Conservation (phyloP, 2,797 vertebrate genomes). For the Gymnothorax reevesii region DNA sequence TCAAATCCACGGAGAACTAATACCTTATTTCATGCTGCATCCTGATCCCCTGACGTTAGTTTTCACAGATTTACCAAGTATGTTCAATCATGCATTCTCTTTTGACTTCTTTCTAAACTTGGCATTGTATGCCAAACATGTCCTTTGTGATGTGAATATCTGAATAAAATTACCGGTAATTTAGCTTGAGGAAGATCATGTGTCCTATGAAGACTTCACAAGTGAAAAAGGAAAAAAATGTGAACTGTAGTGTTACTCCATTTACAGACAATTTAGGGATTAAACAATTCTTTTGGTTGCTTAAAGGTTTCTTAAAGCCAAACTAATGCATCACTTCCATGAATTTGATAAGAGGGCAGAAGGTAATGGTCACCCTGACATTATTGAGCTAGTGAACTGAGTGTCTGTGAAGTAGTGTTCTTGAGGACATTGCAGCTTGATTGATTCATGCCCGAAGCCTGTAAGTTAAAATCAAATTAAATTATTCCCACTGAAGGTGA, state of each 20-base stretch:
- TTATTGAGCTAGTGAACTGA: not conserved
- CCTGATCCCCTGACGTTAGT: not conserved
- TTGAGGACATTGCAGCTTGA: not conserved
- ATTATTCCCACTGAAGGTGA: too few relatives aligned
- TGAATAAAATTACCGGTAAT: not conserved
- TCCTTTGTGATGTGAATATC: not conserved
- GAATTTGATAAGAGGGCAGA: not conserved
- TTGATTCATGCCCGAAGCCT: too few relatives aligned
- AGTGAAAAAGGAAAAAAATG: too few relatives aligned
- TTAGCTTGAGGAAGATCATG: not conserved
- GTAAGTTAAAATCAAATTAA: too few relatives aligned
- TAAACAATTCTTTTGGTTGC: too few relatives aligned
- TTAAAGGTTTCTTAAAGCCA: too few relatives aligned
- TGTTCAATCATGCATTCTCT: not conserved
- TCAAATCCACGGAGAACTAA: slow-evolving; percentile 11
- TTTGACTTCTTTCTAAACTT: not conserved
- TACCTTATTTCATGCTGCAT: not conserved
- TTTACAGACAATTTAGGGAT: too few relatives aligned
- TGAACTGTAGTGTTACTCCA: too few relatives aligned
- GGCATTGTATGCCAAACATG: not conserved
- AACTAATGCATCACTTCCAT: not conserved
- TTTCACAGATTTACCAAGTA: not conserved
- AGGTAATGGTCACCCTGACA: not conserved
- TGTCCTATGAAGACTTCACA: not conserved
- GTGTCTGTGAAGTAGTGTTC: not conserved